phyloP scores from a whole-genome alignment of 2,888 invertebrate species.

The Pachliopta kotzebuea region DNA sequence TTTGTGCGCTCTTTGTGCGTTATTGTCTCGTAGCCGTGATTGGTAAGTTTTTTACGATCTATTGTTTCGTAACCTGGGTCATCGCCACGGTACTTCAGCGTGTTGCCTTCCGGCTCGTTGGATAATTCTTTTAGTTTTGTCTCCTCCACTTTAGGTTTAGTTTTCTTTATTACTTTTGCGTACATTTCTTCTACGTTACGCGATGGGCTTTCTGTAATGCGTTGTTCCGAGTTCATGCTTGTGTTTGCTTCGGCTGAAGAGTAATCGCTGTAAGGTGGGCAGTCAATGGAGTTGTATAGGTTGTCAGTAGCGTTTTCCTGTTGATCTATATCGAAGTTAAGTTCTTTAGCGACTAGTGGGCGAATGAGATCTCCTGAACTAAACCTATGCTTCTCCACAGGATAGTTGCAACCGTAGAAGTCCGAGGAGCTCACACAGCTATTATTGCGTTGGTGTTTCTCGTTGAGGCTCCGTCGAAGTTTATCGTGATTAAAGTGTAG shows the following conservation, averaged over 20 bases:
- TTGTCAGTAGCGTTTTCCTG: constrained; percentile 55
- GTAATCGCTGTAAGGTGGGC: constrained; percentile 57
- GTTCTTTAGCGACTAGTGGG: constrained; percentile 69
- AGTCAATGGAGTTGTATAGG: constrained; percentile 68
- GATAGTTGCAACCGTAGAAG: constrained; percentile 78
- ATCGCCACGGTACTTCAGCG: constrained; percentile 61
- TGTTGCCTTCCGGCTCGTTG: constrained; percentile 42
- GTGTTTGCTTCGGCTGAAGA: constrained; percentile 57
- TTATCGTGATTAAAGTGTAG: constrained; percentile 72
- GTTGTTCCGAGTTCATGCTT: constrained; percentile 57
- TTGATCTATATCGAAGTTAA: constrained; percentile 68
- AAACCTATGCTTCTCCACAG: constrained; percentile 74
- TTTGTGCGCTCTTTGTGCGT: constrained; percentile 61
- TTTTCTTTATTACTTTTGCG: constrained; percentile 90
- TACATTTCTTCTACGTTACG: constrained; percentile 94
- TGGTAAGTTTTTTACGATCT: constrained; percentile 65
- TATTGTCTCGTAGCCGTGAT: constrained; percentile 83
- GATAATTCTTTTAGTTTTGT: constrained; percentile 54
- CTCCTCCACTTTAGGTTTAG: constrained; percentile 73
- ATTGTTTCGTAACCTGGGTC: constrained; percentile 78
- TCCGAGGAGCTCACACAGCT: constrained; percentile 78
- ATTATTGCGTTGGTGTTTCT: constrained; percentile 76
- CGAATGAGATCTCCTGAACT: constrained; percentile 74
- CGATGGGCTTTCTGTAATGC: constrained; percentile 78
- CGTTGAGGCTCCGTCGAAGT: constrained; percentile 71